Base-by-base conservation (phyloP, 2,797 vertebrate species). In the Crocodylus rhombifer region DNA sequence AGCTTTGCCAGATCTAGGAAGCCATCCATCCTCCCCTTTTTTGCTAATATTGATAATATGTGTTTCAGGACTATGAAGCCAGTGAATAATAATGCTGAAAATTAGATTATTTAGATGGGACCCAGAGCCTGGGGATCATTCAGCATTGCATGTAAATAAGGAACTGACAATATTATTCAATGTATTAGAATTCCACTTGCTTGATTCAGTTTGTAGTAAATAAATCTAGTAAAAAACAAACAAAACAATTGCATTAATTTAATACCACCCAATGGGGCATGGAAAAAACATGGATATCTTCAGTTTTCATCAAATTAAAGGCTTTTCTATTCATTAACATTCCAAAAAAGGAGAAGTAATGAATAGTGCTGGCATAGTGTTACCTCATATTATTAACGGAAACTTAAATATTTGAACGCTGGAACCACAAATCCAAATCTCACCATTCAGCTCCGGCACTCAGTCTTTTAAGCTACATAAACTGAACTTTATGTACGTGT, bases 11-110 rank as follows among this genome's bases (percentile, higher is more conserved):
- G 12, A 77, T 42, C 67, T 88, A 65, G 58, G 67, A 91, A 89
- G 26, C 75, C 55, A 77, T 57, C 90, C 17, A 64, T 65, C 25
- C 69, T 86, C 79, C 51, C 28, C 86, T 84, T 57, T 57, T 51
- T 88, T 91, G 69, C 81, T 88, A 64, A 82, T n/a, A 51, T 51
- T 51, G 28, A 55, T 81, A 84, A 87, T 61, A 20, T 28, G 71
- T 88, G 82, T 91, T 93, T 85, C 36, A 90, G 62, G 3, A 85
- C 16, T 73, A 36, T 33, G 73, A 95, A 90, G 65, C 17, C 6
- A 15, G 42, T 33, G 65, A 95, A 82, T 86, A 91, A 90, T 51
- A 73, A 93, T 62, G 16, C 33, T 51, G 56, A 87, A 51, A 86
- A 77, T 30, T 18, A 30, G 75, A 85, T 58, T 36, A 74, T 89